Percentiles rank a stretch among this genome's conserved stretches.
These are phyloP conservation scores for Chironomus tentans DNA, from an alignment of 2,888 invertebrate genomes.

Conservation along the genomic window DNA sequence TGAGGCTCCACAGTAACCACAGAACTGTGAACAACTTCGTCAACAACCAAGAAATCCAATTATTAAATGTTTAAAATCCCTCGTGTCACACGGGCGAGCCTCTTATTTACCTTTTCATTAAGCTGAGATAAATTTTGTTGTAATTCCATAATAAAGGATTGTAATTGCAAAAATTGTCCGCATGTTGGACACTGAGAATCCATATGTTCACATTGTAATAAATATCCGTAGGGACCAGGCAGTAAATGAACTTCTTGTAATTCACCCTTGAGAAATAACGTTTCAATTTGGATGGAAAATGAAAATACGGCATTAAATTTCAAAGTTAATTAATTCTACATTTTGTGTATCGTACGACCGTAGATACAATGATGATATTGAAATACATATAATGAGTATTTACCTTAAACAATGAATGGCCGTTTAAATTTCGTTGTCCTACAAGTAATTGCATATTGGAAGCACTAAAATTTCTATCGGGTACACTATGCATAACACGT, in stretches of 20 bases:
- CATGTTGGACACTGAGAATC: conserved; percentile 85
- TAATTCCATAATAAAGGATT: conserved; percentile 72
- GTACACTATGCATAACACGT: conserved; percentile 62
- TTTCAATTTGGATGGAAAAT: neutral
- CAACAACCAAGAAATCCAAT: no score
- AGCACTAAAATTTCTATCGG: conserved; percentile 65
- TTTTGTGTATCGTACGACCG: no score
- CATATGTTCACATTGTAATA: conserved; percentile 75
- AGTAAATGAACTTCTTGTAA: conserved; percentile 81
- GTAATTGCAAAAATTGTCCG: conserved; percentile 76
- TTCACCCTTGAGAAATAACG: conserved; percentile 55
- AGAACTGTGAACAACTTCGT: no score
- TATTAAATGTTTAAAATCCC: no score
- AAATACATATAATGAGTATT: conserved; percentile 30
- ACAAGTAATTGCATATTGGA: conserved; percentile 72
- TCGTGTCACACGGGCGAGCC: no score
- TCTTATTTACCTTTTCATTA: conserved; percentile 64
- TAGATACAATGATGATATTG: neutral
- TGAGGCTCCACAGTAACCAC: no score
- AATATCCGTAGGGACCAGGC: conserved; percentile 75
- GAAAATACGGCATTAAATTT: neutral
- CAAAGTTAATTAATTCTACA: neutral
- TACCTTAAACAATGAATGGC: conserved; percentile 80
- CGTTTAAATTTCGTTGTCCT: conserved; percentile 73
- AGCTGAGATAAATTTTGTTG: conserved; percentile 72